A percentile compares a stretch with the other conserved stretches of the same genome.
Evolutionary conservation across 2,797 vertebrate species (phyloP).

Genomic region (Brachymystax lenok): DNA sequence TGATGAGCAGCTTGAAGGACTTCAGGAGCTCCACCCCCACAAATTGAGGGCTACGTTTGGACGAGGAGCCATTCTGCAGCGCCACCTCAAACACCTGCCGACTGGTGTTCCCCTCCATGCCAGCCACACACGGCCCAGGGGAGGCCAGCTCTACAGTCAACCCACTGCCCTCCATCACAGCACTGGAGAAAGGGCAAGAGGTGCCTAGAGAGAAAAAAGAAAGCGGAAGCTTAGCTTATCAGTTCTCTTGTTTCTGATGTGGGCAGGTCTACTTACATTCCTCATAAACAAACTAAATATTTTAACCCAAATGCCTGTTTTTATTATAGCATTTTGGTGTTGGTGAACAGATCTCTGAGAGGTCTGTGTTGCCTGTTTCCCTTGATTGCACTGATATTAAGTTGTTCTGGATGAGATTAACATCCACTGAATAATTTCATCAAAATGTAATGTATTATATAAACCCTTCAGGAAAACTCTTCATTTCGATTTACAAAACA

Average conservation of each 20-base stretch:
- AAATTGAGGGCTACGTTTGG: slow-evolving; percentile 77
- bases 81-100: slow-evolving; percentile 67
- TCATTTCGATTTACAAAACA: not conserved
- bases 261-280: not conserved
- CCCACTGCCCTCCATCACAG: slow-evolving; percentile 68
- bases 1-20: slow-evolving; percentile 86
- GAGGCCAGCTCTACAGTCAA: slow-evolving; percentile 58
- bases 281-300: not conserved
- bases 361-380: not conserved
- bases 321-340: not conserved
- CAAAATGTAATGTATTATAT: not conserved
- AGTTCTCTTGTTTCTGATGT: too few species aligned
- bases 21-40: slow-evolving; percentile 84
- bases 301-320: not conserved
- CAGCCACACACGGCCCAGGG: slow-evolving; percentile 25
- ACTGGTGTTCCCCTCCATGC: slow-evolving; percentile 51
- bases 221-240: not conserved
- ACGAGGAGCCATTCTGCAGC: slow-evolving; percentile 67
- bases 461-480: not conserved
- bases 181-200: slow-evolving; percentile 26
- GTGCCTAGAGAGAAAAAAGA: not conserved
- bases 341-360: not conserved
- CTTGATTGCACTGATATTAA: too few species aligned
- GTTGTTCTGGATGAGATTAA: too few species aligned
- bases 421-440: too few species aligned